phyloP scores from a whole-genome alignment of 2,113 vertebrate species.

The Platichthys flesus region DNA sequence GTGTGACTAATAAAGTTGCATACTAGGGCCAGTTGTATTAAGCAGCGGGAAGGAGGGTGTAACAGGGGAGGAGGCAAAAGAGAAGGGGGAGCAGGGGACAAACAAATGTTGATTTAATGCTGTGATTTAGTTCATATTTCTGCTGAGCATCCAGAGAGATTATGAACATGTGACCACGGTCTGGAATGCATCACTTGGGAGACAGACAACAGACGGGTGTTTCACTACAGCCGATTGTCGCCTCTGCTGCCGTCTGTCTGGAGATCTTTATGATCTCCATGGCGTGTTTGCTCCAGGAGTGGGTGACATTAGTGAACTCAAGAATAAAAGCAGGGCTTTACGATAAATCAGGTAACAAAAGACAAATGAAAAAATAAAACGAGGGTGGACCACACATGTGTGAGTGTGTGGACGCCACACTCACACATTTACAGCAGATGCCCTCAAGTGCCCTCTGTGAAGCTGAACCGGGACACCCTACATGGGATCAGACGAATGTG shows the following conservation, averaged over 20 bases:
- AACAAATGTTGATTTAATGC: conserved; percentile 22
- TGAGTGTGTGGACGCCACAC: not conserved
- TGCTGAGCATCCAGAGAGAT: conserved; percentile 46
- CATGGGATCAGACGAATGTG: conserved; percentile 26
- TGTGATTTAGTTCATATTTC: conserved; percentile 25
- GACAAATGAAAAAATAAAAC: not conserved
- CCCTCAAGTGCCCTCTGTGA: conserved; percentile 16
- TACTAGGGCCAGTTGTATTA: conserved; percentile 57
- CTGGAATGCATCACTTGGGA: conserved; percentile 47
- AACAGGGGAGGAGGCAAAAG: conserved; percentile 14
- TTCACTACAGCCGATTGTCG: conserved; percentile 27
- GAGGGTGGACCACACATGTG: not conserved
- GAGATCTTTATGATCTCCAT: not conserved
- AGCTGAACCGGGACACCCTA: conserved; percentile 5
- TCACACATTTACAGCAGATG: conserved; percentile 36
- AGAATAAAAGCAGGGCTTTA: conserved; percentile 14
- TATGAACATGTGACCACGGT: conserved; percentile 30
- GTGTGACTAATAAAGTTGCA: conserved; percentile 63
- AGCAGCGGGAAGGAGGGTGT: conserved; percentile 6
- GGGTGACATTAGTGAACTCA: conserved; percentile 29
- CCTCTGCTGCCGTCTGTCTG: conserved; percentile 38
- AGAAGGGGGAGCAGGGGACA: not conserved
- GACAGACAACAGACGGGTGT: conserved; percentile 33
- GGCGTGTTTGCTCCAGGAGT: conserved; percentile 18
- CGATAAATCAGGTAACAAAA: conserved; percentile 17